Evolutionary conservation across 1,140 invertebrate species (phyloP).

Genomic region (Zaprionus africanus): DNA sequence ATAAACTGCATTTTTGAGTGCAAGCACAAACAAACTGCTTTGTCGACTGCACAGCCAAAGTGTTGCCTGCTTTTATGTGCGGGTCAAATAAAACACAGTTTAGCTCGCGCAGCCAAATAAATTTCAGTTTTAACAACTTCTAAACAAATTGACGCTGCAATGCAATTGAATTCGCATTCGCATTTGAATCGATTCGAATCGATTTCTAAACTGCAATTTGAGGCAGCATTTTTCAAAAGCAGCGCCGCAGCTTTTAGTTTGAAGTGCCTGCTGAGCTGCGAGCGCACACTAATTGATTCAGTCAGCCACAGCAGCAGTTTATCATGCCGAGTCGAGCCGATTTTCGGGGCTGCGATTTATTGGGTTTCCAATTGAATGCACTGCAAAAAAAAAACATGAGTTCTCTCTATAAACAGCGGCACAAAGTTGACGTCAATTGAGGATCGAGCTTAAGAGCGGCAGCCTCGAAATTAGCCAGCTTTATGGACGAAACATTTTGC

Average conservation of each 20-base stretch:
- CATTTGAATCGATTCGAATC: background rate
- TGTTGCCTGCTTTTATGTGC: background rate
- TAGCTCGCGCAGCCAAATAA: background rate
- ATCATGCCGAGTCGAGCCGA: conserved; percentile 10
- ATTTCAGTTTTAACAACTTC: background rate
- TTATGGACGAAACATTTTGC: conserved; percentile 65
- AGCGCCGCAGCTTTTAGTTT: conserved; percentile 47
- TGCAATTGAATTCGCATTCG: background rate
- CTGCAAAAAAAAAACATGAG: background rate
- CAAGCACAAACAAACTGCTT: background rate
- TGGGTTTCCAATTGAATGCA: conserved; percentile 18
- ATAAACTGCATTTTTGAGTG: conserved; percentile 38
- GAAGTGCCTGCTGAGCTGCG: conserved; percentile 35
- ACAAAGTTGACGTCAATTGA: conserved; percentile 34
- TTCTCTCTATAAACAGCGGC: background rate
- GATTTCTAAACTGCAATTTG: conserved; percentile 17
- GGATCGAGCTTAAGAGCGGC: background rate
- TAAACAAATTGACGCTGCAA: background rate
- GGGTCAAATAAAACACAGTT: background rate
- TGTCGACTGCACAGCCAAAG: background rate
- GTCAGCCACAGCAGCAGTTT: conserved; percentile 32
- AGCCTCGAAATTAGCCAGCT: conserved; percentile 34
- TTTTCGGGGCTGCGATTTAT: background rate
- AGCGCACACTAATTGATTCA: conserved; percentile 66
- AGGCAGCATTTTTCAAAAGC: conserved; percentile 51